These are phyloP conservation scores for Cephus cinctus DNA, from an alignment of 1,140 invertebrate species.

Conservation along the genomic window DNA sequence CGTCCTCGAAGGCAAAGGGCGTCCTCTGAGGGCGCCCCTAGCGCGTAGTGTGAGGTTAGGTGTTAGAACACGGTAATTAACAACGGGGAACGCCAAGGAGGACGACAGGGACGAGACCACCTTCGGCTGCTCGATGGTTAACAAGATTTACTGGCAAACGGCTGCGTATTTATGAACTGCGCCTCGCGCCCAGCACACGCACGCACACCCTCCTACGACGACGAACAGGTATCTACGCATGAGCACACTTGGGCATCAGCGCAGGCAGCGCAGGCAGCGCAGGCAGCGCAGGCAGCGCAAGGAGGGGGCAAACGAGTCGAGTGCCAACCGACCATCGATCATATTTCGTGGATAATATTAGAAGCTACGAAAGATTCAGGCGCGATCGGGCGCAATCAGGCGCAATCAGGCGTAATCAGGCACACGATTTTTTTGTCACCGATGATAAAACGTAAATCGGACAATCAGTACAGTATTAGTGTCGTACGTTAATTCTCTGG, in stretches of 20 bases:
- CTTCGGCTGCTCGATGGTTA: constrained; percentile 43
- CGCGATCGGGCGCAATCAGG: constrained; percentile 35
- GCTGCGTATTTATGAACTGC: constrained; percentile 55
- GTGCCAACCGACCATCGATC: constrained; percentile 51
- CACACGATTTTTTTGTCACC: no score
- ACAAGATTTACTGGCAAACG: constrained; percentile 53
- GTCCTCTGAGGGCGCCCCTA: no score
- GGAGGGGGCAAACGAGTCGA: constrained; percentile 17
- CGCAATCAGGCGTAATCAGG: no score
- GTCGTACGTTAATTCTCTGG: no score
- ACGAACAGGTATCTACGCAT: neutral
- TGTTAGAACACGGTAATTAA: constrained; percentile 58
- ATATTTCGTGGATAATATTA: constrained; percentile 52
- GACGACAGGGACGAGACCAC: constrained; percentile 36
- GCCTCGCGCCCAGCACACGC: constrained; percentile 21
- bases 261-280: neutral
- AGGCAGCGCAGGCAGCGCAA: neutral
- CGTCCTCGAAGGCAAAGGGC: constrained; percentile 21
- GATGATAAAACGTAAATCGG: no score
- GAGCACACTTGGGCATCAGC: no score
- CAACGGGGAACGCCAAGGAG: constrained; percentile 42
- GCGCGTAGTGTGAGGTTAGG: constrained; percentile 48
- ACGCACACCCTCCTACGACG: constrained; percentile 4
- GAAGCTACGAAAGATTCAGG: constrained; percentile 52
- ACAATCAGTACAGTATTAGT: no score